These are phyloP conservation scores for Montipora capricornis DNA, from an alignment of 64 coral and sea anemone species.

Conservation along the genomic window DNA sequence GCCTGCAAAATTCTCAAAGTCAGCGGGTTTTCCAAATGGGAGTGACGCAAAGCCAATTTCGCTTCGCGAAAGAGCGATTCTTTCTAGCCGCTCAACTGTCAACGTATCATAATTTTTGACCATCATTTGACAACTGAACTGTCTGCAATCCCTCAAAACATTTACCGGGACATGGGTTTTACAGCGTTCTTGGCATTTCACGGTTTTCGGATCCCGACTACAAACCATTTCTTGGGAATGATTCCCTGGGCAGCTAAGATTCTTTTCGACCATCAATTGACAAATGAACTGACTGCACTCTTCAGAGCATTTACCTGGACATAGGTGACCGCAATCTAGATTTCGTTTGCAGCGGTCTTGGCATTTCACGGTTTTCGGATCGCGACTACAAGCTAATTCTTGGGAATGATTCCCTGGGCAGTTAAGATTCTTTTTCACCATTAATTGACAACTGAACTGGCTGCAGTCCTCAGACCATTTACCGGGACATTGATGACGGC, in stretches of 20 bases:
- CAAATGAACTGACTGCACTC: background rate
- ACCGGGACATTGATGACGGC: background rate
- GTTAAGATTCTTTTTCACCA: too few species aligned
- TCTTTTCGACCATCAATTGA: background rate
- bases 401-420: too few species aligned
- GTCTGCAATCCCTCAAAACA: background rate
- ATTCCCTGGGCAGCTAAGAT: constrained; percentile 21
- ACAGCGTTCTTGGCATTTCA: constrained; percentile 43
- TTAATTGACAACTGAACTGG: too few species aligned
- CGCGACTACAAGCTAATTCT: too few species aligned
- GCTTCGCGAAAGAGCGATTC: background rate
- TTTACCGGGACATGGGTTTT: constrained; percentile 1
- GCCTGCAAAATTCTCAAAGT: background rate
- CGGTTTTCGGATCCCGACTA: background rate
- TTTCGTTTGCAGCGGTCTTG: too few species aligned
- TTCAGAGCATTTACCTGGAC: constrained; percentile 37
- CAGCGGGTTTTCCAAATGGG: background rate
- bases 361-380: background rate
- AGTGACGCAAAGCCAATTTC: background rate
- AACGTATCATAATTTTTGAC: constrained; percentile 17
- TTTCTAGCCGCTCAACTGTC: background rate
- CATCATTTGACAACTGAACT: constrained; percentile 17
- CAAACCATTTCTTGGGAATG: constrained; percentile 40
- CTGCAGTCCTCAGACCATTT: too few species aligned
- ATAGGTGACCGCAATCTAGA: constrained; percentile 1